Percentiles rank a stretch among this genome's conserved stretches.
Evolutionary conservation across 2,888 invertebrate species (phyloP).

Genomic region (Spisula solida): DNA sequence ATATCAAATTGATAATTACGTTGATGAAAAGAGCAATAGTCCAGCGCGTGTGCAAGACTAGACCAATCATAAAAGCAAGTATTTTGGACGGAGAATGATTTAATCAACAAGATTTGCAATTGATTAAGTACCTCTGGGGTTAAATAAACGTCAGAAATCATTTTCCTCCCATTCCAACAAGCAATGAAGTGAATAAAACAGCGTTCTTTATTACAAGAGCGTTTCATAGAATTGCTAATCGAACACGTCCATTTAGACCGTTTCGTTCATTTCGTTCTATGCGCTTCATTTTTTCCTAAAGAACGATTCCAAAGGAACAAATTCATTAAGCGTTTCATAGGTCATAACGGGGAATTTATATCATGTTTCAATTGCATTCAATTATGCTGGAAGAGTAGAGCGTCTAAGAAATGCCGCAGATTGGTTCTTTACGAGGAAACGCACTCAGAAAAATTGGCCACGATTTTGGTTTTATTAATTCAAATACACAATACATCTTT

Average conservation of each 20-base stretch:
- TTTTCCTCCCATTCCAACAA: constrained; percentile 57
- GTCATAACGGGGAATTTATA: constrained; percentile 74
- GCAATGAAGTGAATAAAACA: constrained; percentile 68
- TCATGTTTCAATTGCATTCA: constrained; percentile 69
- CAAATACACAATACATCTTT: constrained; percentile 68
- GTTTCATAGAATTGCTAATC: constrained; percentile 64
- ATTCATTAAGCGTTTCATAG: constrained; percentile 74
- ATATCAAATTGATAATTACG: constrained; percentile 28
- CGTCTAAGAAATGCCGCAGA: constrained; percentile 63
- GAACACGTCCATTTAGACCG: constrained; percentile 62
- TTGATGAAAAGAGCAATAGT: constrained; percentile 19
- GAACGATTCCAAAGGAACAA: constrained; percentile 58
- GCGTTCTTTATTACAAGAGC: constrained; percentile 62
- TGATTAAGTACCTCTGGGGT: constrained; percentile 72
- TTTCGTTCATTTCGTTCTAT: constrained; percentile 61
- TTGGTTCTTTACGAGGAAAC: constrained; percentile 70
- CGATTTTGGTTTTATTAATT: constrained; percentile 71
- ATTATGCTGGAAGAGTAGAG: constrained; percentile 62
- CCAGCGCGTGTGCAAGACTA: background rate
- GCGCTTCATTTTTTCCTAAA: constrained; percentile 60
- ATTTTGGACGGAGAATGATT: constrained; percentile 60
- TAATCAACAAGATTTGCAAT: constrained; percentile 65
- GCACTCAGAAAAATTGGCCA: constrained; percentile 67
- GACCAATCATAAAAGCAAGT: constrained; percentile 30
- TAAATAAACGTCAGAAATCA: constrained; percentile 71